Evolutionary conservation across 1,140 invertebrate genomes (phyloP).

Genomic region (Drosophila tristis): DNA sequence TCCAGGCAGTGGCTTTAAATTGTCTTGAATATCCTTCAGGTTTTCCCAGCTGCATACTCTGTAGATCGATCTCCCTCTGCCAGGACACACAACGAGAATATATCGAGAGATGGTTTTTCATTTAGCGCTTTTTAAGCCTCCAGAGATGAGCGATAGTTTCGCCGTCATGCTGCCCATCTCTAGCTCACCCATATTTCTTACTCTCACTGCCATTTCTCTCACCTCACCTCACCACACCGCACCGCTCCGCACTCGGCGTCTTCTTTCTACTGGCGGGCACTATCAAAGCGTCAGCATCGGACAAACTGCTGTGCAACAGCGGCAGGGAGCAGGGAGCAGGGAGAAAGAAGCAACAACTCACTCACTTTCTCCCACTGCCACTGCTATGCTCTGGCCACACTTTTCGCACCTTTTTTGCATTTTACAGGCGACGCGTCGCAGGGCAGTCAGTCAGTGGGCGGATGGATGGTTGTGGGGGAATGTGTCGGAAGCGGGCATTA

Average conservation of each 20-base stretch:
- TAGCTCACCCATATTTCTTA: constrained; percentile 11
- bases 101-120: too few relatives aligned
- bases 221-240: not conserved
- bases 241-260: too few relatives aligned
- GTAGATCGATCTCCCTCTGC: too few relatives aligned
- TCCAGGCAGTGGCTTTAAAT: too few relatives aligned
- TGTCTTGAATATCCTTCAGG: too few relatives aligned
- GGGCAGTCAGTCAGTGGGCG: constrained; percentile 11
- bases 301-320: constrained; percentile 54
- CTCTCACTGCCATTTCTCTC: constrained; percentile 12
- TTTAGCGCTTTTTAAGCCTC: too few relatives aligned
- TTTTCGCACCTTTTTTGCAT: constrained; percentile 82
- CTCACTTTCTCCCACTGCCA: constrained; percentile 2
- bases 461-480: constrained; percentile 16
- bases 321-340: too few relatives aligned
- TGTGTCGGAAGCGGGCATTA: constrained; percentile 2
- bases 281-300: constrained; percentile 71
- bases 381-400: constrained; percentile 32
- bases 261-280: constrained; percentile 20
- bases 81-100: too few relatives aligned
- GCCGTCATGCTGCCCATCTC: constrained; percentile 7
- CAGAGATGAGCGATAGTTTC: constrained; percentile 5
- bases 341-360: constrained; percentile 24
- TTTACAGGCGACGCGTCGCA: constrained; percentile 49
- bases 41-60: too few relatives aligned